phyloP scores from a whole-genome alignment of 2,888 invertebrate genomes.

The Cheilosia vernalis region DNA sequence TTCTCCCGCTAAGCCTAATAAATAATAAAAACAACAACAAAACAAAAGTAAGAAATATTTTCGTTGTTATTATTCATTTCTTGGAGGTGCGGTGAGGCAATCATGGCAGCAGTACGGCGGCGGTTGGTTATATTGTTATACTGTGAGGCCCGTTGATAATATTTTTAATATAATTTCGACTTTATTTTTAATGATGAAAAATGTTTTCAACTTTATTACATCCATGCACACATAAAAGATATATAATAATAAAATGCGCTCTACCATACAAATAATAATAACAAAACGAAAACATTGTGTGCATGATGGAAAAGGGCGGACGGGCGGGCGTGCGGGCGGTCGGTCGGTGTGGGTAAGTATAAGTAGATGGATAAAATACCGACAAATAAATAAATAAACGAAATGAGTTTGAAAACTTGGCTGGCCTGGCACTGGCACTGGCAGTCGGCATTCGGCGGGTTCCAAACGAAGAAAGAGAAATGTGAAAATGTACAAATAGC shows the following conservation, averaged over 20 bases:
- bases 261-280: slow-evolving; percentile 73
- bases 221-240: slow-evolving; percentile 73
- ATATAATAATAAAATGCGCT: slow-evolving; percentile 74
- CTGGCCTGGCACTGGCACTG: no score
- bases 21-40: slow-evolving; percentile 66
- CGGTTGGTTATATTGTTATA: slow-evolving; percentile 59
- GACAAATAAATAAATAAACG: slow-evolving; percentile 74
- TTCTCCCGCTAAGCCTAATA: slow-evolving; percentile 65
- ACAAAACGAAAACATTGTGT: slow-evolving; percentile 52
- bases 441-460: slow-evolving; percentile 12
- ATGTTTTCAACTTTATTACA: slow-evolving; percentile 75
- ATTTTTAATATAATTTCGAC: slow-evolving; percentile 75
- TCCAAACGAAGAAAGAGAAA: slow-evolving; percentile 49
- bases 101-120: slow-evolving; percentile 8
- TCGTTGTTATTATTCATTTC: slow-evolving; percentile 46
- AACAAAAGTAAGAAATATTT: slow-evolving; percentile 37
- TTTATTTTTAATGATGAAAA: slow-evolving; percentile 76
- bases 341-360: slow-evolving; percentile 33
- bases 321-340: background rate
- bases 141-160: slow-evolving; percentile 64
- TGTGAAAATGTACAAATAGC: slow-evolving; percentile 16
- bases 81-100: slow-evolving; percentile 19
- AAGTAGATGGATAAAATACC: slow-evolving; percentile 63
- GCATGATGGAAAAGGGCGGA: slow-evolving; percentile 57
- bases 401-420: slow-evolving; percentile 52